Conservation (phyloP, 1,140 invertebrate species). For the Penaeus vannamei region DNA sequence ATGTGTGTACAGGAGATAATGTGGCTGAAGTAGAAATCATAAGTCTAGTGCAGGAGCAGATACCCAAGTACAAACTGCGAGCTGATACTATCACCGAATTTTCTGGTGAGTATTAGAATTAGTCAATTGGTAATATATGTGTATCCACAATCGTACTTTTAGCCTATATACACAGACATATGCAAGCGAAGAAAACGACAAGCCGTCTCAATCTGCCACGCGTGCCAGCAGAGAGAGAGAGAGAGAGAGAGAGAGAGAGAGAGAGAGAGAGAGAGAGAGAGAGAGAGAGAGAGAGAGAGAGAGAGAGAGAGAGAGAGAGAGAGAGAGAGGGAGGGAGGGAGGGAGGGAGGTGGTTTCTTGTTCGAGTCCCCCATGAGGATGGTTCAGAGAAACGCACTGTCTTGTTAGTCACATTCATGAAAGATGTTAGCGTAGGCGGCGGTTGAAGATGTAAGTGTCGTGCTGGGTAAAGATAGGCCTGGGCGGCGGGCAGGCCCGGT, state of each 20-base stretch:
- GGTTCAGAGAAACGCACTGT: too few relatives aligned
- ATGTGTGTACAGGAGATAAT: constrained; percentile 88
- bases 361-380: too few relatives aligned
- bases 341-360: constrained; percentile 10
- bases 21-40: constrained; percentile 94
- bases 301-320: constrained; percentile 11
- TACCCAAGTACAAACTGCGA: constrained; percentile 92
- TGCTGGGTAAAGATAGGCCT: too few relatives aligned
- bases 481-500: too few relatives aligned
- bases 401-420: too few relatives aligned
- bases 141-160: not conserved
- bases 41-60: constrained; percentile 93
- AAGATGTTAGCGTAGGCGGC: too few relatives aligned
- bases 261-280: not conserved
- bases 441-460: too few relatives aligned
- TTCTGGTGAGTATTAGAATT: constrained; percentile 78
- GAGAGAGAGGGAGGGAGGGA: constrained; percentile 10
- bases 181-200: not conserved
- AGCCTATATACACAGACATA: too few relatives aligned
- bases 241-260: constrained; percentile 6
- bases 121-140: not conserved
- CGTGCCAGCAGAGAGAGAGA: too few relatives aligned
- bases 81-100: constrained; percentile 96
- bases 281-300: constrained; percentile 11
- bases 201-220: not conserved